Percentiles rank a stretch among this genome's conserved stretches.
phyloP scores from a whole-genome alignment of 2,888 invertebrate species.

The Himalopsyche japonica region DNA sequence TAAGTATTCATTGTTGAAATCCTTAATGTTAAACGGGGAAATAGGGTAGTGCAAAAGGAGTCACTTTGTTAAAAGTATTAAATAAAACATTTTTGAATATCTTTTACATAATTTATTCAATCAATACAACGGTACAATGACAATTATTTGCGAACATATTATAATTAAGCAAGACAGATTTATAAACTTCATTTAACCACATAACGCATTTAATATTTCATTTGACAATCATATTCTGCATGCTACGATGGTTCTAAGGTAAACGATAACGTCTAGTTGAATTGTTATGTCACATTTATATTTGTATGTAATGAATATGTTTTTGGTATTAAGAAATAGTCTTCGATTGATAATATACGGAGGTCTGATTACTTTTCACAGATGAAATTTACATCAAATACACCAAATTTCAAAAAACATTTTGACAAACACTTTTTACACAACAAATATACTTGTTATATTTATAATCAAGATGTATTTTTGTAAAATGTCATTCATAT shows the following conservation, averaged over 20 bases:
- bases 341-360: neutral
- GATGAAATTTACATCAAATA: too few species aligned
- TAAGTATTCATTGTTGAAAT: too few species aligned
- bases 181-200: slow-evolving; percentile 32
- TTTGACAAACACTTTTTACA: neutral
- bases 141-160: slow-evolving; percentile 53
- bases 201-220: slow-evolving; percentile 10
- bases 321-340: neutral
- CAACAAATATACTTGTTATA: neutral
- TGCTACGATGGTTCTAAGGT: slow-evolving; percentile 7
- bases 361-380: neutral
- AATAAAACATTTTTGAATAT: neutral
- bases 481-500: neutral
- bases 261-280: neutral
- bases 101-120: slow-evolving; percentile 44
- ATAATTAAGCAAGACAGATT: slow-evolving; percentile 37
- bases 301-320: neutral
- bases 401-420: neutral
- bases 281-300: neutral
- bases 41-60: too few species aligned
- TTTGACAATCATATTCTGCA: neutral
- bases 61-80: neutral
- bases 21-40: too few species aligned
- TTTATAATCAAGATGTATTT: neutral
- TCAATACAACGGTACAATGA: slow-evolving; percentile 64